Evolutionary conservation across 2,888 invertebrate species (phyloP).

Genomic region (Idaea biselata): DNA sequence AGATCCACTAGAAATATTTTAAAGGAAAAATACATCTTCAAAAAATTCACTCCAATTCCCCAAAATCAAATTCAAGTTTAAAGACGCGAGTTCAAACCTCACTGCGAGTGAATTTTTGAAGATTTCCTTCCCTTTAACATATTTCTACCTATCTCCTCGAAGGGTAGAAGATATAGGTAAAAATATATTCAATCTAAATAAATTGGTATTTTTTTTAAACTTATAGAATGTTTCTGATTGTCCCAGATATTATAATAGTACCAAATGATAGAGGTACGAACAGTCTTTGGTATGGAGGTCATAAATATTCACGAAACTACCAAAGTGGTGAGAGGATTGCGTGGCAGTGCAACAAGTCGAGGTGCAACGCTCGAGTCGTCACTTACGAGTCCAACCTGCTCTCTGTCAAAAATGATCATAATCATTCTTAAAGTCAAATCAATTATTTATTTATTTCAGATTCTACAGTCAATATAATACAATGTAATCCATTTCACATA

Average conservation of each 20-base stretch:
- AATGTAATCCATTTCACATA: too few species aligned
- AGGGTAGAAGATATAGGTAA: too few species aligned
- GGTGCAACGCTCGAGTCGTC: constrained; percentile 35
- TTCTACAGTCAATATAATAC: too few species aligned
- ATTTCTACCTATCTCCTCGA: too few species aligned
- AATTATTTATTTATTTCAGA: neutral
- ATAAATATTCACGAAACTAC: neutral
- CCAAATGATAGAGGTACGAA: neutral
- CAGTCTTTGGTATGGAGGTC: neutral
- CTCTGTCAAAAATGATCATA: constrained; percentile 29
- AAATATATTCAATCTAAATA: neutral
- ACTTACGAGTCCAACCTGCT: constrained; percentile 31
- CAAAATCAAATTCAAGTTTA: too few species aligned
- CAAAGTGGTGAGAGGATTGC: constrained; percentile 18
- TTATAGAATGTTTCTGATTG: neutral
- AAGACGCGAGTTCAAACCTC: too few species aligned
- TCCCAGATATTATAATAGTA: neutral
- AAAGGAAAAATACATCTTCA: too few species aligned
- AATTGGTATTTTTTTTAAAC: neutral
- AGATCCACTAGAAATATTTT: too few species aligned
- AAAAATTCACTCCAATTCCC: too few species aligned
- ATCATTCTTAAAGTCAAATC: constrained; percentile 23
- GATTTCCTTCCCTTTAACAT: too few species aligned
- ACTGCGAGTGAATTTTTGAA: too few species aligned
- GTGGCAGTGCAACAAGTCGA: constrained; percentile 39